phyloP scores from a whole-genome alignment of 2,888 invertebrate genomes.

The Epiperipatus broadwayi region DNA sequence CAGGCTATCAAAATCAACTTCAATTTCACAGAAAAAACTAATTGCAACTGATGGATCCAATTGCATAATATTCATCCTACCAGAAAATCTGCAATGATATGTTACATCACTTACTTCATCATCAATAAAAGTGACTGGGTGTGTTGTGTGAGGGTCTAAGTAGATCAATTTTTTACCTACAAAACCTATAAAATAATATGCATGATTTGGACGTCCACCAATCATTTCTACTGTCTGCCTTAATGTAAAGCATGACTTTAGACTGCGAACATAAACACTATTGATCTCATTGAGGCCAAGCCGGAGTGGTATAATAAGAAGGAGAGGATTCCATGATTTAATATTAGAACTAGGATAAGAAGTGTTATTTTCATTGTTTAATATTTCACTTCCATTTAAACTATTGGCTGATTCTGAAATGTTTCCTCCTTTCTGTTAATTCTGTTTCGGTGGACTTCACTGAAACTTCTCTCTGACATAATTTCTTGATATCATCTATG shows the following conservation, averaged over 20 bases:
- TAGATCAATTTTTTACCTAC: conserved; percentile 69
- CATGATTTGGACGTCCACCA: conserved; percentile 97
- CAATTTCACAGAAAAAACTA: conserved; percentile 71
- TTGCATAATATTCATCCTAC: conserved; percentile 60
- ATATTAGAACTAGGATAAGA: too few relatives aligned
- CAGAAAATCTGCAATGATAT: conserved; percentile 49
- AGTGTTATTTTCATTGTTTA: too few relatives aligned
- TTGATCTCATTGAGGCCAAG: conserved; percentile 87
- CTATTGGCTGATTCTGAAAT: too few relatives aligned
- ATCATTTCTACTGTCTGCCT: conserved; percentile 55
- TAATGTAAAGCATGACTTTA: conserved; percentile 43
- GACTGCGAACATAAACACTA: conserved; percentile 66
- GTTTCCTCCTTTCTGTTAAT: too few relatives aligned
- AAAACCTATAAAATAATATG: conserved; percentile 86
- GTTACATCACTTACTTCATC: conserved; percentile 48
- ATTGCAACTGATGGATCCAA: conserved; percentile 85
- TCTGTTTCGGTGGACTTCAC: too few relatives aligned
- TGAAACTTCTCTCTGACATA: too few relatives aligned
- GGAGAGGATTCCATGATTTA: conserved; percentile 69
- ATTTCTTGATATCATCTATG: conserved; percentile 75
- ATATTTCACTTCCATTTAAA: too few relatives aligned
- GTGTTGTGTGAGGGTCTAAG: conserved; percentile 79
- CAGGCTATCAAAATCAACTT: conserved; percentile 55
- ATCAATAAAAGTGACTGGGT: conserved; percentile 58
- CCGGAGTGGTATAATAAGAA: conserved; percentile 67